These are phyloP conservation scores for Crotophaga sulcirostris DNA, from an alignment of 2,113 vertebrate species.

Conservation along the genomic window DNA sequence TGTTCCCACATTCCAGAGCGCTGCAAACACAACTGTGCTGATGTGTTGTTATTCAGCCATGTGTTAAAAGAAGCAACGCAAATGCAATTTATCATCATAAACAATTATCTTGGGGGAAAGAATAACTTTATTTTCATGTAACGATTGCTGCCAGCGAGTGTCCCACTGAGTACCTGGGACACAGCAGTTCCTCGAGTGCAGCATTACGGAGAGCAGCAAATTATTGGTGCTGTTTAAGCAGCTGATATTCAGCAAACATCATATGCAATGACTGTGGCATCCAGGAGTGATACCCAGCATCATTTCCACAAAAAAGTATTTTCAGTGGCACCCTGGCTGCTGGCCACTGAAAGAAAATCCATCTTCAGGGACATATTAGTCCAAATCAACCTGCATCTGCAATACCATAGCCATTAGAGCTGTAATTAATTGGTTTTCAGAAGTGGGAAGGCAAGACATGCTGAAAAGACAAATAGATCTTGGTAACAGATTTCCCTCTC, in stretches of 20 bases:
- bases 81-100: background rate
- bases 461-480: background rate
- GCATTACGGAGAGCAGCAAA: background rate
- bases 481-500: background rate
- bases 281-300: background rate
- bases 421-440: slow-evolving; percentile 21
- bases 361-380: slow-evolving; percentile 29
- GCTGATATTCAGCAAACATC: background rate
- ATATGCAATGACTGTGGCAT: background rate
- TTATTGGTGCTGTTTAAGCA: background rate
- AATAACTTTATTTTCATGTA: background rate
- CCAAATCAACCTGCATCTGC: slow-evolving; percentile 5
- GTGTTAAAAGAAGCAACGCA: too few relatives aligned
- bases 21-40: background rate
- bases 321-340: slow-evolving; percentile 20
- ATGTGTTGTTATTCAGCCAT: background rate
- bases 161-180: background rate
- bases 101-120: background rate
- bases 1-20: too few relatives aligned
- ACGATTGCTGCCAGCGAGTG: background rate
- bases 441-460: background rate
- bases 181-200: background rate
- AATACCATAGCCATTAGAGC: background rate
- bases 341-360: slow-evolving; percentile 15
- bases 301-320: background rate